Conservation (phyloP, 2,888 invertebrate genomes). For the Melolontha melolontha region DNA sequence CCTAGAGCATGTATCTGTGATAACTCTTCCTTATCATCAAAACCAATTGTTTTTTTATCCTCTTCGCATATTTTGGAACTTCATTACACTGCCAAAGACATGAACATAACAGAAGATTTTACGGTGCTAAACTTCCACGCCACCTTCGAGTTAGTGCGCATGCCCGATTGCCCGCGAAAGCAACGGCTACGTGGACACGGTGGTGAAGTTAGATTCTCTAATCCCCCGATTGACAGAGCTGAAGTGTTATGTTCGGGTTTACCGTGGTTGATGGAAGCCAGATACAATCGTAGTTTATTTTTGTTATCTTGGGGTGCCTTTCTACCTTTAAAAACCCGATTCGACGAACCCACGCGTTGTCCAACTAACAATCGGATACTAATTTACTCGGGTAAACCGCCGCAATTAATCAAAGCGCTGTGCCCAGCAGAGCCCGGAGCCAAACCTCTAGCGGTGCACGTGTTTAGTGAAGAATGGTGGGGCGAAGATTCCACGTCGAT, state of each 20-base stretch:
- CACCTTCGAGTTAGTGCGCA: slow-evolving; percentile 74
- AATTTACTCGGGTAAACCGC: slow-evolving; percentile 81
- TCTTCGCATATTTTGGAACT: slow-evolving; percentile 79
- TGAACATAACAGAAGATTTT: slow-evolving; percentile 85
- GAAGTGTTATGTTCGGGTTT: slow-evolving; percentile 79
- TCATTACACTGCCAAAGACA: slow-evolving; percentile 78
- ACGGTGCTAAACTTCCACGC: slow-evolving; percentile 84
- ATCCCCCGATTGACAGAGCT: slow-evolving; percentile 72
- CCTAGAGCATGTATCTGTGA: slow-evolving; percentile 85
- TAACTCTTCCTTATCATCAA: slow-evolving; percentile 72
- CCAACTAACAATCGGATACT: slow-evolving; percentile 83
- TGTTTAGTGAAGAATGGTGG: slow-evolving; percentile 86
- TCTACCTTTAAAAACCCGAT: slow-evolving; percentile 73
- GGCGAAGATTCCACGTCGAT: slow-evolving; percentile 60
- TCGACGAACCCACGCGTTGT: slow-evolving; percentile 76
- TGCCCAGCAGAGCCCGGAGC: slow-evolving; percentile 80
- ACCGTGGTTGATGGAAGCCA: slow-evolving; percentile 84
- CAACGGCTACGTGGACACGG: slow-evolving; percentile 74
- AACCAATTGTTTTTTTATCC: slow-evolving; percentile 74
- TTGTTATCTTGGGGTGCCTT: slow-evolving; percentile 87
- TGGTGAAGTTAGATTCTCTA: slow-evolving; percentile 75
- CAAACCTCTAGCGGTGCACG: slow-evolving; percentile 76
- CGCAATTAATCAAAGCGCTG: slow-evolving; percentile 73
- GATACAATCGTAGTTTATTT: slow-evolving; percentile 83
- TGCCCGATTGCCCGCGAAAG: slow-evolving; percentile 75